Evolutionary conservation across 1,140 invertebrate species (phyloP), one percentile per base, ranked within the genome.

Genomic region (Solenopsis invicta): DNA sequence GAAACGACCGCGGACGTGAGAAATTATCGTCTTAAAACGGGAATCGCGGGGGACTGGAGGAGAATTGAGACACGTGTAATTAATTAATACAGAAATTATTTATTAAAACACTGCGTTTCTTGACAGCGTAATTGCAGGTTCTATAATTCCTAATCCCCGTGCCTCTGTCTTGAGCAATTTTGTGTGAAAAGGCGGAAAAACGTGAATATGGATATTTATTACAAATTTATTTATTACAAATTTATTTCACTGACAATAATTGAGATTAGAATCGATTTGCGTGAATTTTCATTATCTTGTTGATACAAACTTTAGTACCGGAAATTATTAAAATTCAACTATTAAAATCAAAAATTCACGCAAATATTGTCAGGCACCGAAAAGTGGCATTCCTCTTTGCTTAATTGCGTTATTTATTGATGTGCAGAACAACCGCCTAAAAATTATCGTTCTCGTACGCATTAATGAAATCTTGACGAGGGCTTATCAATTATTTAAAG

Each of bases 1-100:
- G 80, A 74, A 48, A 61, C 24, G 10, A 37, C 21, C 50, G 37
- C 21, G 54, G 64, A 59, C 41, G 41, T 61, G 69, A 41, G 69
- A 75, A 84, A 84, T 84, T 84, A 84, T 75, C 56, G 54, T 84
- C 56, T 84, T 75, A 54, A 80, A 59, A 67, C 62, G 77, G 41
- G 54, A 61, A 48, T 37, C 9, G 21, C 56, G 24, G 59, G n/a
- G 69, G 9, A 37, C 9, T 5, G 66, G 8, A 8, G 10, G 52
- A 6, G 41, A 45, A 29, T 34, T 61, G 13, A 61, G 24, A 82
- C 37, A 13, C 8, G 54, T 6, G 48, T 34, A 67, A 61, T 74
- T 84, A 84, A 84, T 61, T 75, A 75, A 45, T 61, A 24, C 34
- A 59, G 24, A 67, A 54, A 80, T 67, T 80, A 80, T 67, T 75